Evolutionary conservation across 2,113 vertebrate genomes (phyloP).

Genomic region (Daboia siamensis): DNA sequence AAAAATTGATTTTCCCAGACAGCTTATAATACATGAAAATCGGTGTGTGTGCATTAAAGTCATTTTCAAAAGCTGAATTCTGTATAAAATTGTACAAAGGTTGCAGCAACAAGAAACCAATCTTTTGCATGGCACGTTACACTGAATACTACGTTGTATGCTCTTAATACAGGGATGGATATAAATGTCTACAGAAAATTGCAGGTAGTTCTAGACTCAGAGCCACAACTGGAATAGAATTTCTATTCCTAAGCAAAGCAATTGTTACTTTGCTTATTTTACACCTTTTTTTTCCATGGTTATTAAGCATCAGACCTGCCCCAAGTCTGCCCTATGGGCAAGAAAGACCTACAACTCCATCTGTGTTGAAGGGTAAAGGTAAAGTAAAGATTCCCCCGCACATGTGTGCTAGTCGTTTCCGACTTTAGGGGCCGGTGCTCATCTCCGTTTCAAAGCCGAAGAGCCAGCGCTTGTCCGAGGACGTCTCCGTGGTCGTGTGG

Average conservation of each 20-base stretch:
- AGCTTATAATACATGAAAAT: not conserved
- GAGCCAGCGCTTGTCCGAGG: too few species aligned
- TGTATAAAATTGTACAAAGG: not conserved
- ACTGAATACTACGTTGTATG: not conserved
- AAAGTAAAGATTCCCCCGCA: too few species aligned
- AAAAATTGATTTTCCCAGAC: not conserved
- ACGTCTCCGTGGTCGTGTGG: too few species aligned
- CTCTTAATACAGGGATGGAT: not conserved
- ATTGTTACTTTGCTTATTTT: not conserved
- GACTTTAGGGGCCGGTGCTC: too few species aligned
- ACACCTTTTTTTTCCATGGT: not conserved
- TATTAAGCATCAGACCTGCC: not conserved
- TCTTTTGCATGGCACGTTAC: not conserved
- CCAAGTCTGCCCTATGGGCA: not conserved
- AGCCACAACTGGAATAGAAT: not conserved
- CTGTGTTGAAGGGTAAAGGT: not conserved
- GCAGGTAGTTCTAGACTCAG: not conserved
- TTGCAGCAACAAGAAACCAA: not conserved
- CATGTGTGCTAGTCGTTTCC: too few species aligned
- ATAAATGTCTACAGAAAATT: not conserved
- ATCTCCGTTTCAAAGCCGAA: too few species aligned
- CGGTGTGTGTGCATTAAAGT: not conserved
- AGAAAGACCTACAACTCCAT: not conserved
- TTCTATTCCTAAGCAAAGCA: not conserved
- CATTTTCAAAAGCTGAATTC: not conserved